Evolutionary conservation across 2,113 vertebrate genomes (phyloP), one percentile per base, ranked within the genome.

Genomic region (Stigmatopora nigra): DNA sequence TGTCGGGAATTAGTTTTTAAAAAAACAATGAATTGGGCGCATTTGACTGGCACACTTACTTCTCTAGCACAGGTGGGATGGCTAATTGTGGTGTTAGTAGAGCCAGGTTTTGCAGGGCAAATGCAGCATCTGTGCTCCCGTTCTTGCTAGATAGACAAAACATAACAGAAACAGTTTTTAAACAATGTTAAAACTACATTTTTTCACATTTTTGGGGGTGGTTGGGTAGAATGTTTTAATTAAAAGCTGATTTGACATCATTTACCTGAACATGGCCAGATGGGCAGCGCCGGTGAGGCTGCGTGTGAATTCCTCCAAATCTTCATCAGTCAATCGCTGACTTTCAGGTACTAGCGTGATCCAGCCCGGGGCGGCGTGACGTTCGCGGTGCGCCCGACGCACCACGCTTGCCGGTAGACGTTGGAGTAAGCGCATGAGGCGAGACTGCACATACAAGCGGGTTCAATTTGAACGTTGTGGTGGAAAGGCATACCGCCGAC

Each of bases 41-140:
- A 2, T 6, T 8, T 8, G 44, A 63, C 35, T 31, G 25, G 6
- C 1, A 45, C n/a, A 70, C 84, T 78, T 85, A 98, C 96, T 92
- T 97, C 90, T 99, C 96, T 66, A 99, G 93, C 41, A 98, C 95
- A 48, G 95, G 93, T 35, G 97, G 94, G 69, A 98, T 95, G 70
- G 93, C 93, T 70, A 98, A 92, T 62, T 99, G 93, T 17, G 95
- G 96, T 49, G 95, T 90, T 90, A 99, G 94, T 57, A 98, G 92
- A 59, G 96, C 96, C 67, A 98, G 92, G 87, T 99, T 97, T 86
- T 98, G 97, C 57, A 99, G 87, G 45, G 96, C 94, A 60, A 94
- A 96, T 36, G 97, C 95, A 67, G 97, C 97, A 67, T 98, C 95
- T 65, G 94, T 90, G 75, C 95, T 94, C 81, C 96, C 97, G n/a